Evolutionary conservation across 2,888 invertebrate species (phyloP).

Genomic region (Hirtodrosophila confusa): DNA sequence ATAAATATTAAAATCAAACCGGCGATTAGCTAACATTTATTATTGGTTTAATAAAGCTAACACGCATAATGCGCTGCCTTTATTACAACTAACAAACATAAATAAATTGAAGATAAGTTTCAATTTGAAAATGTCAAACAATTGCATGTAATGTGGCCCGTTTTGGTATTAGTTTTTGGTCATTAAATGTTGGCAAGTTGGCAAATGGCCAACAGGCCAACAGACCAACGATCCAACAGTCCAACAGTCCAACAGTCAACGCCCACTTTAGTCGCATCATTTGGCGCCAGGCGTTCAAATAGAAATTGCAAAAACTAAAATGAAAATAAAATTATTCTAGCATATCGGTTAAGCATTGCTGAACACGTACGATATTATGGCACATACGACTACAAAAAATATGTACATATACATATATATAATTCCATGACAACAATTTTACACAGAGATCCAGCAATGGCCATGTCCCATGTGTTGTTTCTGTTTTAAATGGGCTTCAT

Average conservation of each 20-base stretch:
- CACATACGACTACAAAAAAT: conserved; percentile 15
- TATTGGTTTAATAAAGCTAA: conserved; percentile 5
- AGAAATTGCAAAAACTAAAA: conserved; percentile 23
- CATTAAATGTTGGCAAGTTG: conserved; percentile 54
- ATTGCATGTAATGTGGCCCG: conserved; percentile 36
- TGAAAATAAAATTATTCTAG: conserved; percentile 51
- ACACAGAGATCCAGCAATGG: conserved; percentile 20
- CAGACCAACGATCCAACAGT: conserved; percentile 3
- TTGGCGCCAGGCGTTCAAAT: conserved; percentile 44
- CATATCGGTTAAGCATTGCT: conserved; percentile 57
- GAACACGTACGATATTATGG: conserved; percentile 50
- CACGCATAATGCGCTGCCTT: conserved; percentile 7
- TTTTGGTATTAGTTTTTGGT: conserved; percentile 54
- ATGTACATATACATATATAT: conserved; percentile 15
- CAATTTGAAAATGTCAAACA: conserved; percentile 50
- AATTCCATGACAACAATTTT: conserved; percentile 38
- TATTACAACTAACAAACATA: conserved; percentile 19
- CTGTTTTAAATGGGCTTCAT: conserved; percentile 43
- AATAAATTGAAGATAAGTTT: conserved; percentile 52
- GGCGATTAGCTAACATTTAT: conserved; percentile 19
- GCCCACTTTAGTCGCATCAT: conserved; percentile 54
- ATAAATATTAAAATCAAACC: conserved; percentile 16
- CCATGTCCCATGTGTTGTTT: conserved; percentile 46
- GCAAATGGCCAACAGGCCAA: conserved; percentile 34
- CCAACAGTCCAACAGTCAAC: conserved; percentile 18